Evolutionary conservation across 2,113 vertebrate species (phyloP).

Genomic region (Arenaria interpres): DNA sequence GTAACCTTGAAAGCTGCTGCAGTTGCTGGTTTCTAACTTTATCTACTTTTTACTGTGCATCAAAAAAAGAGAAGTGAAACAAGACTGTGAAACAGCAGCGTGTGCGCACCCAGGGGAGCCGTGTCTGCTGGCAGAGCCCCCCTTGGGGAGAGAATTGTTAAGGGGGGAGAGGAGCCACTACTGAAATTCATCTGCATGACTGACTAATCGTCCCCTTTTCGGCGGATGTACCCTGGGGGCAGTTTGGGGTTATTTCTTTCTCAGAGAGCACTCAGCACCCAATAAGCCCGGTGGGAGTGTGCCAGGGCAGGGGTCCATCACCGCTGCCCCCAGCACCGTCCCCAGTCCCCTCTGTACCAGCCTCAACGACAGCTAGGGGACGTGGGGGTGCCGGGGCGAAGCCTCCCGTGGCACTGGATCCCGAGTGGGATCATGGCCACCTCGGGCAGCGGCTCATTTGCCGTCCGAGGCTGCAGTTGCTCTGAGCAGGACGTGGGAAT

Average conservation of each 20-base stretch:
- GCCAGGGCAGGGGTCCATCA: neutral
- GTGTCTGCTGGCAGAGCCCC: neutral
- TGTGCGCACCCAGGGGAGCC: neutral
- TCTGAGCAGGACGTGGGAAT: neutral
- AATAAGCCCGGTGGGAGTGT: rapidly evolving
- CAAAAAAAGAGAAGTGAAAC: constrained; percentile 11
- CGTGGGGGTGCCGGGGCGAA: neutral
- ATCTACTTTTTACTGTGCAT: neutral
- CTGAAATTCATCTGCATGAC: neutral
- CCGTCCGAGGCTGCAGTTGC: rapidly evolving
- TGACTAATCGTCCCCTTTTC: neutral
- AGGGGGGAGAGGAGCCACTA: neutral
- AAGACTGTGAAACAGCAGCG: neutral
- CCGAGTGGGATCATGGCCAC: rapidly evolving
- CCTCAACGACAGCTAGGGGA: too few relatives aligned
- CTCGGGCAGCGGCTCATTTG: neutral
- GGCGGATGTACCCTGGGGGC: neutral
- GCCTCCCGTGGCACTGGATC: neutral
- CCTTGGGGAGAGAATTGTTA: neutral
- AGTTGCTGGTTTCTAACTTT: neutral
- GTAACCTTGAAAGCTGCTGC: neutral
- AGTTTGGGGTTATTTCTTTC: neutral
- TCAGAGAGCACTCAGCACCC: neutral
- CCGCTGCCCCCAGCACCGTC: rapidly evolving
- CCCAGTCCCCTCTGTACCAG: neutral